A percentile compares a stretch with the other conserved stretches of the same genome.
These are phyloP conservation scores for Dromococcyx pavoninus DNA, from an alignment of 2,797 vertebrate species.

Conservation along the genomic window DNA sequence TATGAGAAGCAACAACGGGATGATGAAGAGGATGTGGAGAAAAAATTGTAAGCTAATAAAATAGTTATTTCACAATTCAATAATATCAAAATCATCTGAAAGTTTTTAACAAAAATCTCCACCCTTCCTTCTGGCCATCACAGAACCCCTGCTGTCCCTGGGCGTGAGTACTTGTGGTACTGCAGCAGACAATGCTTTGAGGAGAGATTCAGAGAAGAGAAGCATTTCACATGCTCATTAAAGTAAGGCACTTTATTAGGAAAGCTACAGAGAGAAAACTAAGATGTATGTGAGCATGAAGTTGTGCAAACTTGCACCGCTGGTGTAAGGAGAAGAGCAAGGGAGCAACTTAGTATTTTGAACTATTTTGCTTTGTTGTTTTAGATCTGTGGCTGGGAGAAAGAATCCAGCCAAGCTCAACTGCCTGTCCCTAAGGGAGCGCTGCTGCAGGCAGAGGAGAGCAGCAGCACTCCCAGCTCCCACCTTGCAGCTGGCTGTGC, in stretches of 20 bases:
- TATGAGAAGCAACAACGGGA: not conserved
- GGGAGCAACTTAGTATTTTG: not conserved
- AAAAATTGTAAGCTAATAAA: not conserved
- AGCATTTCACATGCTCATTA: not conserved
- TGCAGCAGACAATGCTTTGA: not conserved
- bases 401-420: not conserved
- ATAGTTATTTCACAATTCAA: conserved; percentile 29
- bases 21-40: not conserved
- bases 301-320: not conserved
- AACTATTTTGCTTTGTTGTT: not conserved
- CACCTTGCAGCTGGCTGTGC: not conserved
- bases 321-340: not conserved
- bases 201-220: not conserved
- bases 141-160: not conserved
- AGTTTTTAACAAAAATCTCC: conserved; percentile 1
- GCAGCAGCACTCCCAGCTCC: not conserved
- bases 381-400: not conserved
- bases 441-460: not conserved
- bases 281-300: not conserved
- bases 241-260: not conserved
- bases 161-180: not conserved
- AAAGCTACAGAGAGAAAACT: not conserved
- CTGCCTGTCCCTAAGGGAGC: not conserved
- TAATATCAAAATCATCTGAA: conserved; percentile 4
- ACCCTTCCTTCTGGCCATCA: not conserved